phyloP scores from a whole-genome alignment of 1,140 invertebrate genomes.

The Nebria ingens region DNA sequence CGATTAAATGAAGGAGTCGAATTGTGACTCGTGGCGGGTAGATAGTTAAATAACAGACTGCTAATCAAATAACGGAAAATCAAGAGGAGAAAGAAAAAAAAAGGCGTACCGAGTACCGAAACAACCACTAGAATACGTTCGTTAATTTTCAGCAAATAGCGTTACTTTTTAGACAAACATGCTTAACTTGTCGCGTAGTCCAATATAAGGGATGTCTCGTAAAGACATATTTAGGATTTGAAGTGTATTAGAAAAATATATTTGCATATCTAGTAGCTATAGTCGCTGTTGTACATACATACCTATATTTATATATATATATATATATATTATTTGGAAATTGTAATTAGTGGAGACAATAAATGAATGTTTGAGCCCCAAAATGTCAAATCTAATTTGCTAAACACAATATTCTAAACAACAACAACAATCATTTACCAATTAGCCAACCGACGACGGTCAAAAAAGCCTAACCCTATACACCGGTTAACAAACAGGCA shows the following conservation, averaged over 20 bases:
- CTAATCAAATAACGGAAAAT: background rate
- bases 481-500: background rate
- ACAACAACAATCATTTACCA: background rate
- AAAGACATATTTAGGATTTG: too few species aligned
- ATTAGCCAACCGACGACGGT: background rate
- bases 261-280: too few species aligned
- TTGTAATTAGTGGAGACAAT: too few species aligned
- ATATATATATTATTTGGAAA: too few species aligned
- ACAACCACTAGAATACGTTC: background rate
- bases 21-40: background rate
- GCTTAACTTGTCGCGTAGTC: background rate
- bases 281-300: too few species aligned
- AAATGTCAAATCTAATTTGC: background rate
- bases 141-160: background rate
- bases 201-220: too few species aligned
- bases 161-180: background rate
- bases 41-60: background rate
- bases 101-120: too few species aligned
- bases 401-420: background rate
- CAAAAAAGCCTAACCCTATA: too few species aligned
- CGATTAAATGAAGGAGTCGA: too few species aligned
- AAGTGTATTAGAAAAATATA: too few species aligned
- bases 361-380: too few species aligned
- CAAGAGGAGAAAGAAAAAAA: background rate
- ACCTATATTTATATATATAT: too few species aligned